Percentiles rank a stretch among this genome's conserved stretches.
Conservation (phyloP, 64 coral and sea anemone species). For the Stichodactyla mertensii region DNA sequence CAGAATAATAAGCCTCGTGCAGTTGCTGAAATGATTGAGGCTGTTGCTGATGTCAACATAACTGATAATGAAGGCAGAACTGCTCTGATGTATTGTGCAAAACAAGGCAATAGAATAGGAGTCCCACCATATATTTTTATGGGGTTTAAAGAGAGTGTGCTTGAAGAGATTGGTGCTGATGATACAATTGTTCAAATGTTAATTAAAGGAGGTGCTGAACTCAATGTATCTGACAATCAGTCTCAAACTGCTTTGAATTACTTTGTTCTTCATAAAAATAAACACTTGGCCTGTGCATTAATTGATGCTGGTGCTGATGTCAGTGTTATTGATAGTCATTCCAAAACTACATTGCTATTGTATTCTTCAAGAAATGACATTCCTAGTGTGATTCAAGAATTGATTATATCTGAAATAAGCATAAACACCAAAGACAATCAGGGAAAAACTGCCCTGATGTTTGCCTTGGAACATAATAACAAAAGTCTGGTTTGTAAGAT, state of each 20-base stretch:
- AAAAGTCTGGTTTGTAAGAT: not conserved
- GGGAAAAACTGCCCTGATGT: not conserved
- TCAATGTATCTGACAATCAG: not conserved
- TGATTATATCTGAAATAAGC: not conserved
- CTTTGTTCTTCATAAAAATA: not conserved
- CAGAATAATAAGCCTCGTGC: not conserved
- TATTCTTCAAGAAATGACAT: not conserved
- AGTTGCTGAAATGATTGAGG: not conserved
- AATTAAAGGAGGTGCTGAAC: not conserved
- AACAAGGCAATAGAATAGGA: not conserved
- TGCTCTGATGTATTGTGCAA: not conserved
- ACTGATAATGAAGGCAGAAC: not conserved
- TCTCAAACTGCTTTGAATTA: not conserved
- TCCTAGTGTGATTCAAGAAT: not conserved
- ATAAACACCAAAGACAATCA: not conserved
- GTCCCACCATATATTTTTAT: not conserved
- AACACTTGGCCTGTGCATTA: not conserved
- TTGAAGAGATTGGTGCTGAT: not conserved
- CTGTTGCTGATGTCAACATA: not conserved
- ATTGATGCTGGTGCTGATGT: constrained; percentile 2
- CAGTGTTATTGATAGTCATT: not conserved
- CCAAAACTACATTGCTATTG: not conserved
- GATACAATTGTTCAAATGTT: not conserved
- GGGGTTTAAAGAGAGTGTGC: too few species aligned
- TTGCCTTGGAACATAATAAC: not conserved